Evolutionary conservation across 1,140 invertebrate species (phyloP).

Genomic region (Orchesella cincta): DNA sequence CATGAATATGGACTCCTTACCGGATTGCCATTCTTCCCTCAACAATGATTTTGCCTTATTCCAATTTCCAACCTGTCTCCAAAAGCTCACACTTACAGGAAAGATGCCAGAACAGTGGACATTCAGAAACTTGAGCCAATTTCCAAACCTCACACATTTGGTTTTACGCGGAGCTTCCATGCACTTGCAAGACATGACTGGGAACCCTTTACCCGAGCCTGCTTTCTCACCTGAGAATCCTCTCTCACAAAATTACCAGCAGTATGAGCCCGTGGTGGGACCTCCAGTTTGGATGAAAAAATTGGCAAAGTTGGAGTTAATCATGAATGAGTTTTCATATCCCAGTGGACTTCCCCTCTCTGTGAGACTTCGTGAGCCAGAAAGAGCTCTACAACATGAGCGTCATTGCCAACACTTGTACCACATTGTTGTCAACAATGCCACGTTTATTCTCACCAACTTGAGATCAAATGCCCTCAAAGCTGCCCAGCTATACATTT

Average conservation of each 20-base stretch:
- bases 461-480: neutral
- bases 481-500: neutral
- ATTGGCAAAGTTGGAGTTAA: neutral
- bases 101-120: constrained; percentile 8
- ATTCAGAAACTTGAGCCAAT: neutral
- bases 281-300: neutral
- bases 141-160: constrained; percentile 8
- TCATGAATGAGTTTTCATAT: neutral
- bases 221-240: neutral
- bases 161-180: neutral
- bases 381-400: neutral
- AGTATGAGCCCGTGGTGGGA: neutral
- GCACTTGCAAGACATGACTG: neutral
- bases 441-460: constrained; percentile 5
- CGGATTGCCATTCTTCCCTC: neutral
- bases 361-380: neutral
- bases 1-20: neutral
- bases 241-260: neutral
- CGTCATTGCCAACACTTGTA: neutral
- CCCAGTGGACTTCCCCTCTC: neutral
- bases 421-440: constrained; percentile 7
- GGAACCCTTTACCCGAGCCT: neutral
- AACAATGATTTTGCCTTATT: neutral
- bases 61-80: neutral
- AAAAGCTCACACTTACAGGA: neutral